Evolutionary conservation across 1,140 invertebrate genomes (phyloP).

Genomic region (Penaeus japonicus): DNA sequence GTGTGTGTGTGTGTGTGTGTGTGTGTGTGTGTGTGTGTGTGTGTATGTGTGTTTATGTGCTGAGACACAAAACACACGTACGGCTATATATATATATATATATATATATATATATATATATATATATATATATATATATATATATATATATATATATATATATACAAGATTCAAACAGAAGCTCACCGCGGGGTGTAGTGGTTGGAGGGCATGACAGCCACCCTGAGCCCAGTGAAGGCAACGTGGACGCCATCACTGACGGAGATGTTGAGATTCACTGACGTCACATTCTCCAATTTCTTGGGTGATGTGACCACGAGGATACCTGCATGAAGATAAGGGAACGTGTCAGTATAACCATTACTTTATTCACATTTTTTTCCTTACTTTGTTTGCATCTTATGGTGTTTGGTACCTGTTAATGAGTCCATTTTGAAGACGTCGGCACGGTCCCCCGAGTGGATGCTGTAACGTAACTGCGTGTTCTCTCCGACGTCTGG

Average conservation of each 20-base stretch:
- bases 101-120: no score
- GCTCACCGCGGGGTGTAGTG: constrained; percentile 83
- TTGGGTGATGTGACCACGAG: constrained; percentile 70
- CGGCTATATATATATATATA: no score
- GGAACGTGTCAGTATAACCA: neutral
- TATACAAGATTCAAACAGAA: no score
- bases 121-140: no score
- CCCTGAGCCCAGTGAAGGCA: constrained; percentile 79
- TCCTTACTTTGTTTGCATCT: no score
- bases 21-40: no score
- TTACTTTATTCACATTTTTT: no score
- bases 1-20: no score
- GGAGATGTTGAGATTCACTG: constrained; percentile 77
- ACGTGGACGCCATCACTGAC: constrained; percentile 92
- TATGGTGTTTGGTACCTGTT: neutral
- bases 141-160: no score
- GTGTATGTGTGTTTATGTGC: no score
- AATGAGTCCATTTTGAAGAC: constrained; percentile 28
- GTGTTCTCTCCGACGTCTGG: constrained; percentile 69
- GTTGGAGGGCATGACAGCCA: constrained; percentile 84
- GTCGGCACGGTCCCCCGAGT: constrained; percentile 20
- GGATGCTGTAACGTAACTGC: constrained; percentile 27
- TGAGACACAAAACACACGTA: no score
- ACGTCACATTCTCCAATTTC: constrained; percentile 69
- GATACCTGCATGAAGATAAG: constrained; percentile 62